These are phyloP conservation scores for Apostichopus leukothele DNA, from an alignment of 53 echinoderm and acorn worm species.

Conservation along the genomic window DNA sequence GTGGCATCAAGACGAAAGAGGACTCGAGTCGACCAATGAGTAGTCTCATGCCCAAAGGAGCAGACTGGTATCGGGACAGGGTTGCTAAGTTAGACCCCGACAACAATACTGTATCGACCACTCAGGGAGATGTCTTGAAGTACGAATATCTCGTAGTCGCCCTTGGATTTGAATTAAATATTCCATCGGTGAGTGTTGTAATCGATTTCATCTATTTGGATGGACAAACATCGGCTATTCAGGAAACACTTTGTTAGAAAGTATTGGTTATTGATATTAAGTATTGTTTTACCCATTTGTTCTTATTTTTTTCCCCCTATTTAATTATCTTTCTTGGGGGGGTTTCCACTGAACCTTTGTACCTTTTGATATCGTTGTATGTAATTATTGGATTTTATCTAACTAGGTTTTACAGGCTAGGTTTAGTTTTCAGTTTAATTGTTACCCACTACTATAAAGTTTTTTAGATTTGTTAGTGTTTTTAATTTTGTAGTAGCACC, in stretches of 20 bases:
- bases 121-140: slow-evolving; percentile 67
- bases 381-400: no score
- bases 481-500: no score
- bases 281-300: not conserved
- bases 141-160: slow-evolving; percentile 91
- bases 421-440: no score
- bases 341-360: not conserved
- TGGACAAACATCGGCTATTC: no score
- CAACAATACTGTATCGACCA: slow-evolving; percentile 71
- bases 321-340: not conserved
- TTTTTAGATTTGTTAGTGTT: no score
- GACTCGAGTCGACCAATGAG: slow-evolving; percentile 67
- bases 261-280: not conserved
- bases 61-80: slow-evolving; percentile 82
- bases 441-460: no score
- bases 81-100: slow-evolving; percentile 85
- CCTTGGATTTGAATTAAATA: slow-evolving; percentile 80
- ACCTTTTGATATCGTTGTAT: no score
- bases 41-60: slow-evolving; percentile 68
- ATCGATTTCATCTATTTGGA: no score
- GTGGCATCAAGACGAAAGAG: slow-evolving; percentile 76
- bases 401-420: no score
- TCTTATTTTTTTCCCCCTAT: no score
- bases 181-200: slow-evolving; percentile 63
- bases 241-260: no score